phyloP scores from a whole-genome alignment of 2,888 invertebrate species.

The Campoplex nolae region DNA sequence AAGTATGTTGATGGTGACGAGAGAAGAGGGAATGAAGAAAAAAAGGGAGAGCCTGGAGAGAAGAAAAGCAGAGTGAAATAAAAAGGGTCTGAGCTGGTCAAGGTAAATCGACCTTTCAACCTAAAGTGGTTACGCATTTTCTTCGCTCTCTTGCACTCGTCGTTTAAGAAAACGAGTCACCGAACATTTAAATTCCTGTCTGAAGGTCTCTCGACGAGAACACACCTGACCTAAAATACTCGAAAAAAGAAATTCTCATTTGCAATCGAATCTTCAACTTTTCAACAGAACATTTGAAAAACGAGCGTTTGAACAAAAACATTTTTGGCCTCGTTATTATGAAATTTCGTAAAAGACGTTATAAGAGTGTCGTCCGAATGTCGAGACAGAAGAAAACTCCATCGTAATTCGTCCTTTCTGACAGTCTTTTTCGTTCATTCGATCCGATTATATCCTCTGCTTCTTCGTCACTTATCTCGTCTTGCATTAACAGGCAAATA shows the following conservation, averaged over 20 bases:
- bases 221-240: neutral
- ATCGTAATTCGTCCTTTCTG: neutral
- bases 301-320: neutral
- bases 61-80: conserved; percentile 21
- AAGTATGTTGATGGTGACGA: conserved; percentile 10
- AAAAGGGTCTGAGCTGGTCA: conserved; percentile 60
- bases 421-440: neutral
- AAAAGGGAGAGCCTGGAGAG: conserved; percentile 11
- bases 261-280: neutral
- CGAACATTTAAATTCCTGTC: neutral
- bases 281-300: neutral
- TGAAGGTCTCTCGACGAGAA: conserved; percentile 14
- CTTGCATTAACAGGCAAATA: conserved; percentile 13
- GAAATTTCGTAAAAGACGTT: neutral
- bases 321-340: neutral
- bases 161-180: neutral
- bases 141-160: conserved; percentile 35
- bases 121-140: conserved; percentile 60
- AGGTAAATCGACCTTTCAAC: conserved; percentile 63
- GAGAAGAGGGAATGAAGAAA: conserved; percentile 13
- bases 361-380: too few species aligned
- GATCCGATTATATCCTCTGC: neutral
- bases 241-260: neutral
- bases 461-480: conserved; percentile 16
- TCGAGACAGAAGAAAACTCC: too few species aligned